Percentiles rank a stretch among this genome's conserved stretches.
Evolutionary conservation across 2,797 vertebrate species (phyloP).

Genomic region (Gephyroberyx darwinii): DNA sequence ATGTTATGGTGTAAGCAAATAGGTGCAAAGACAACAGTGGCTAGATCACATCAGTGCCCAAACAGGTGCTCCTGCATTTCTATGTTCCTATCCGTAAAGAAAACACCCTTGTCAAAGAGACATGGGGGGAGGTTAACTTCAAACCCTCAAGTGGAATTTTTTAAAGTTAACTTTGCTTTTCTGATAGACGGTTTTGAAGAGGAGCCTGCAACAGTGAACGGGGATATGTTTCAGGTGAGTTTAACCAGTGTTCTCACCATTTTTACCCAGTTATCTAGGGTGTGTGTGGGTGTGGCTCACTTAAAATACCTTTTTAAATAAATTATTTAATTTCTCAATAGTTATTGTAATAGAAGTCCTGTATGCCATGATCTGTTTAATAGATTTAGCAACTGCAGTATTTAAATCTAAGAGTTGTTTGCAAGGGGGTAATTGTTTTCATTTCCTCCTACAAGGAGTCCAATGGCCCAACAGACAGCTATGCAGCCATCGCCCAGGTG

Average conservation of each 20-base stretch:
- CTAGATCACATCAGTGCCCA: slow-evolving; percentile 23
- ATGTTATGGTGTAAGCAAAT: slow-evolving; percentile 20
- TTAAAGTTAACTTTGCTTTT: slow-evolving; percentile 27
- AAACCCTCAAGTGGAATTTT: not conserved
- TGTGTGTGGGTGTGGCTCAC: not conserved
- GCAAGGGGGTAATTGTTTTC: not conserved
- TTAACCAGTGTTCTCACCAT: not conserved
- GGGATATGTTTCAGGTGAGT: slow-evolving; percentile 88
- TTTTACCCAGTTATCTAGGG: not conserved
- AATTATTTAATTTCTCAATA: too few species aligned
- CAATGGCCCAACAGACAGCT: slow-evolving; percentile 88
- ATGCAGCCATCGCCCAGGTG: slow-evolving; percentile 93
- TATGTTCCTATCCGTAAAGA: not conserved
- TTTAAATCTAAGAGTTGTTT: too few species aligned
- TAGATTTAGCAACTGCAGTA: not conserved
- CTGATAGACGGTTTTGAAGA: slow-evolving; percentile 81
- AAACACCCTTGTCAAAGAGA: not conserved
- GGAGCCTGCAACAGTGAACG: slow-evolving; percentile 82
- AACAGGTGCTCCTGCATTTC: slow-evolving; percentile 77
- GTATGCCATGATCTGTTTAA: not conserved
- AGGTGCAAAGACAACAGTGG: not conserved
- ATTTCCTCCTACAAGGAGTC: slow-evolving; percentile 83
- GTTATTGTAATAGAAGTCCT: not conserved
- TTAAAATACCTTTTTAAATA: too few species aligned
- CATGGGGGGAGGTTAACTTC: not conserved